Evolutionary conservation across 1,140 invertebrate genomes (phyloP), one percentile per base, ranked within the genome.

Genomic region (Cyrtorhinus lividipennis): DNA sequence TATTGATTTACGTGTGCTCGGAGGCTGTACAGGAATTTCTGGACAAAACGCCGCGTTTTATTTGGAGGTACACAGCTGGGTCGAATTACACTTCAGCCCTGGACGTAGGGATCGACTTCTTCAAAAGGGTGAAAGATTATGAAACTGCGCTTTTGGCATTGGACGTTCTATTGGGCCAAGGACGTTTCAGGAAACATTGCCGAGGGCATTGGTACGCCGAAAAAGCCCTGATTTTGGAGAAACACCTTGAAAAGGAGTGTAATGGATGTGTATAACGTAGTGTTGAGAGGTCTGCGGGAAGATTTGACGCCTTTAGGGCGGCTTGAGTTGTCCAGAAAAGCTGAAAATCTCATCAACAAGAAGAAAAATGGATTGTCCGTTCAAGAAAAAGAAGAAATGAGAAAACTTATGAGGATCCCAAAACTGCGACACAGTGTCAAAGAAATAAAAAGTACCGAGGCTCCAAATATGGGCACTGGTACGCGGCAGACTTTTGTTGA

Each of bases 131-230:
- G 12, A 53, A 53, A 22, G 48, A 53, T 5, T 53, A 53, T 20
- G 48, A 53, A 5, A 20, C 5, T 22, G 48, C 48, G 10, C 10
- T 53, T 10, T 5, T 20, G 12, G 5, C 48, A 5, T 10, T 53
- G 8, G 20, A 20, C 48, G 20, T 53, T 10, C 48, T 53, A 5
- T 53, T 53, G 20, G 48, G 48, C 5, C 48, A 53, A 53, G 8
- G 18, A 5, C 10, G 5, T 20, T 53, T 15, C 48, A 53, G 48
- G 48, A 53, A 53, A 22, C 48, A 53, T 20, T 53, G 48, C 18
- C 48, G 48, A 22, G 48, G 48, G 18, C 48, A 53, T 20, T 53
- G 48, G 48, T 53, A 53, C 48, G 48, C 48, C 20, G 48, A 53
- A 20, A 53, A 15, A 12, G 12, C 20, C 20, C 8, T 53, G 10